Evolutionary conservation across 2,113 vertebrate genomes (phyloP).

Genomic region (Peromyscus leucopus): DNA sequence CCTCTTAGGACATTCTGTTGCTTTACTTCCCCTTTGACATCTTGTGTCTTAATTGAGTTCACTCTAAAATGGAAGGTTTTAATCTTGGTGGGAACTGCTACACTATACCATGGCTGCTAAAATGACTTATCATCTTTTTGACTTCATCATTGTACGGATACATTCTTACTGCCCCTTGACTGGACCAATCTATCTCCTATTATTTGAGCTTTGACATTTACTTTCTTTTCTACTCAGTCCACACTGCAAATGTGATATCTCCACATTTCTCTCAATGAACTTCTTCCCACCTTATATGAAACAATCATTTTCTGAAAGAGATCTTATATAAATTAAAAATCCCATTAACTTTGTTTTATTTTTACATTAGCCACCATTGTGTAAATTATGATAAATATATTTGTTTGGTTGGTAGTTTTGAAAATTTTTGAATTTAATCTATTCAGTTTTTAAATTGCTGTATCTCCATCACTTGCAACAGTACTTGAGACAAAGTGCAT

Average conservation of each 20-base stretch:
- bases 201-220: background rate
- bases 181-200: background rate
- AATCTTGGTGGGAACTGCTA: background rate
- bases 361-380: background rate
- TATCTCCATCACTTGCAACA: background rate
- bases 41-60: background rate
- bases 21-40: too few relatives aligned
- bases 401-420: background rate
- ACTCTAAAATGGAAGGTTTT: background rate
- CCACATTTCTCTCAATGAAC: background rate
- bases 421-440: background rate
- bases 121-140: background rate
- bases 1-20: background rate
- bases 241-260: background rate
- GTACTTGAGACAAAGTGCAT: background rate
- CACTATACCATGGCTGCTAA: background rate
- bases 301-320: background rate
- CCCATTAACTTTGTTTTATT: background rate
- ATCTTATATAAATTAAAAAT: background rate
- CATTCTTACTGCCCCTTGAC: background rate
- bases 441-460: background rate
- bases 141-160: background rate
- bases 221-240: background rate
- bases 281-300: background rate
- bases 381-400: background rate